Conservation (phyloP, 2,113 vertebrate species). For the Dicrurus megarhynchus region DNA sequence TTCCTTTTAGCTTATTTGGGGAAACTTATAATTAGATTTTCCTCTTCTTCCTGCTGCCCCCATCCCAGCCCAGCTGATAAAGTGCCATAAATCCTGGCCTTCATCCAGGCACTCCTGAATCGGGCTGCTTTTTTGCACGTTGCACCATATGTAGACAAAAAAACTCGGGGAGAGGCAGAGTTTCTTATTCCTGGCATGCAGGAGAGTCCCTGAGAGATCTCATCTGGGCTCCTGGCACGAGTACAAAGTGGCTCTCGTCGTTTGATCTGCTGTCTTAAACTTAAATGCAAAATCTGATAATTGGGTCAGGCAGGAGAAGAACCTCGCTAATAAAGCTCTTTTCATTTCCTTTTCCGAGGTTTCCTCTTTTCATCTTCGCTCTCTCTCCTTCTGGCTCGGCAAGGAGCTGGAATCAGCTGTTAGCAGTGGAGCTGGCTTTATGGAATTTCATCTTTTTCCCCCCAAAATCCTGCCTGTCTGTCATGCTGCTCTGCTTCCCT, state of each 20-base stretch:
- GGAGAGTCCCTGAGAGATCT: conserved; percentile 80
- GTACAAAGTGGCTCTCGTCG: conserved; percentile 81
- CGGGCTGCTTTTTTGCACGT: conserved; percentile 37
- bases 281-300: conserved; percentile 85
- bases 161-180: conserved; percentile 58
- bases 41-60: conserved; percentile 37
- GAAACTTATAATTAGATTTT: conserved; percentile 68
- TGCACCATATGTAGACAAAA: conserved; percentile 72
- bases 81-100: conserved; percentile 65
- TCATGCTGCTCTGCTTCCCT: background rate
- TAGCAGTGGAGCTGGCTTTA: background rate
- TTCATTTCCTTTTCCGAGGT: conserved; percentile 83
- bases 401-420: conserved; percentile 34
- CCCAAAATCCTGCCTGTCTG: background rate
- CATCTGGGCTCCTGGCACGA: conserved; percentile 86
- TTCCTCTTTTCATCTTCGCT: conserved; percentile 73
- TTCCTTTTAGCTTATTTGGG: conserved; percentile 55
- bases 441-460: background rate
- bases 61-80: conserved; percentile 54
- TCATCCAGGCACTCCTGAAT: conserved; percentile 51
- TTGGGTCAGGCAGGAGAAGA: conserved; percentile 85
- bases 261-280: conserved; percentile 88
- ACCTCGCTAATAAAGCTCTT: conserved; percentile 77
- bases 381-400: background rate
- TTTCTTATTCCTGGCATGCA: conserved; percentile 74